A percentile compares a stretch with the other conserved stretches of the same genome.
These are phyloP conservation scores for Tachysurus fulvidraco DNA, from an alignment of 2,113 vertebrate genomes.

Conservation along the genomic window DNA sequence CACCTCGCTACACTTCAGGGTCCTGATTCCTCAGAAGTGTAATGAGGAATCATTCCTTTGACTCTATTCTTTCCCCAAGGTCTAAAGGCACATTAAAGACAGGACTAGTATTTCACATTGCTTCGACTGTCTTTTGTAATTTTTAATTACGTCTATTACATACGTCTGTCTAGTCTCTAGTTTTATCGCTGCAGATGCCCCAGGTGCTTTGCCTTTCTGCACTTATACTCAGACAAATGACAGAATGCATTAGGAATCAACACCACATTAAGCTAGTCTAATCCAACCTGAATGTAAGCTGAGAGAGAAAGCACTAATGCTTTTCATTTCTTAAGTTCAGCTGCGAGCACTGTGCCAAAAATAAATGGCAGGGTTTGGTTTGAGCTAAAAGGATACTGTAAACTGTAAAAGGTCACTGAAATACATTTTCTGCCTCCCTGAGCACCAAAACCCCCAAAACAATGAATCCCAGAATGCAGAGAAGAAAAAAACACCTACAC, in stretches of 20 bases:
- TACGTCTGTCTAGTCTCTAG: neutral
- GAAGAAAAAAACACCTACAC: neutral
- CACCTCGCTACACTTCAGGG: neutral
- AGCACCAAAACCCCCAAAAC: neutral
- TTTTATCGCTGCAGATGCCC: neutral
- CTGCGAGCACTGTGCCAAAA: neutral
- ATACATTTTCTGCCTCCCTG: neutral
- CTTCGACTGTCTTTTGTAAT: neutral
- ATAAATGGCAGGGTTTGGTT: neutral
- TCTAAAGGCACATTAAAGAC: neutral
- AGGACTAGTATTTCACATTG: neutral
- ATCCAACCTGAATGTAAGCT: neutral
- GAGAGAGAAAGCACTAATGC: neutral
- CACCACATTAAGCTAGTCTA: neutral
- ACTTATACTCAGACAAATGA: neutral
- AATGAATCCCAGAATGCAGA: neutral
- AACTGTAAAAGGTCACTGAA: constrained; percentile 1
- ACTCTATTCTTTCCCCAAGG: neutral
- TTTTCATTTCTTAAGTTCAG: neutral
- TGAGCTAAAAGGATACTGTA: neutral
- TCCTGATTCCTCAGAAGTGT: neutral
- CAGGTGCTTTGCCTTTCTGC: neutral
- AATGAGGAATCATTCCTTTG: neutral
- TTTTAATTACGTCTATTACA: neutral
- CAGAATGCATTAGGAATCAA: neutral